These are phyloP conservation scores for Heliconius erato DNA, from an alignment of 2,888 invertebrate genomes.

Conservation along the genomic window DNA sequence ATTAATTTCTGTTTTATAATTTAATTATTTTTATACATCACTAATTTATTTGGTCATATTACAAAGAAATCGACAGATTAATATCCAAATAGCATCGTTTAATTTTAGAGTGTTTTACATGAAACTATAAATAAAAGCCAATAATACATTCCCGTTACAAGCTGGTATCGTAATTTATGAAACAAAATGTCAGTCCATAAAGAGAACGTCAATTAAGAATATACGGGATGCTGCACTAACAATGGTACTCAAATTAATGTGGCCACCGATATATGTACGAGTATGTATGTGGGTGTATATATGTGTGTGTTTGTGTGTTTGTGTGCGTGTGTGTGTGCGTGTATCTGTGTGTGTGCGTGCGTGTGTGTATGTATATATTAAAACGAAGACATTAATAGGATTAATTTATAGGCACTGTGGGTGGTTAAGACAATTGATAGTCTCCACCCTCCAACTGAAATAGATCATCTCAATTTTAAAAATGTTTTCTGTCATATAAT, in stretches of 20 bases:
- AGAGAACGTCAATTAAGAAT: slow-evolving; percentile 53
- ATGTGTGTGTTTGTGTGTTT: too few species aligned
- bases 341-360: too few species aligned
- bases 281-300: neutral
- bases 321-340: too few species aligned
- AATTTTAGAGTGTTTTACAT: slow-evolving; percentile 16
- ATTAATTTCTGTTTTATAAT: neutral
- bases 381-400: slow-evolving; percentile 66
- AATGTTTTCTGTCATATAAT: neutral
- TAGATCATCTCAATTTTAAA: slow-evolving; percentile 41
- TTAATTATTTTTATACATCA: neutral
- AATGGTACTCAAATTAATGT: slow-evolving; percentile 57
- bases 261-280: slow-evolving; percentile 43
- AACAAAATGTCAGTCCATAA: slow-evolving; percentile 45
- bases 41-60: too few species aligned
- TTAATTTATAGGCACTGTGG: slow-evolving; percentile 77
- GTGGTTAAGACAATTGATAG: slow-evolving; percentile 73
- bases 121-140: slow-evolving; percentile 27
- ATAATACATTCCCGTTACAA: slow-evolving; percentile 27
- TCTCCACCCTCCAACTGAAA: slow-evolving; percentile 53
- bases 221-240: slow-evolving; percentile 52
- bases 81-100: neutral
- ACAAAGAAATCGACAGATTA: too few species aligned
- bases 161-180: slow-evolving; percentile 41
- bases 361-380: slow-evolving; percentile 38